These are phyloP conservation scores for Anodontia alba DNA, from an alignment of 2,888 invertebrate genomes.

Conservation along the genomic window DNA sequence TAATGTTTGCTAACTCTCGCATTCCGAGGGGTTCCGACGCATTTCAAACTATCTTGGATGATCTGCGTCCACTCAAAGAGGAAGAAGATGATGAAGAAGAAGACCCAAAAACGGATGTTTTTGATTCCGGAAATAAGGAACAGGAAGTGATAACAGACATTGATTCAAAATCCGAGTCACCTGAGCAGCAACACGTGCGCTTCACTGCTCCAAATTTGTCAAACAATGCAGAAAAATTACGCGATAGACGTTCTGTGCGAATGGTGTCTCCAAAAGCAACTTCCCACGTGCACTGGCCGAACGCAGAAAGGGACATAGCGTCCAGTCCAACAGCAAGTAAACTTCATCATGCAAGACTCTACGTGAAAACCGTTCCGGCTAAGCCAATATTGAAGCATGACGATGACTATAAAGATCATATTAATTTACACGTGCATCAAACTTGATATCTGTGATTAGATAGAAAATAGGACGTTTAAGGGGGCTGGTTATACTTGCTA, in stretches of 20 bases:
- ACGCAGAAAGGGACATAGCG: slow-evolving; percentile 34
- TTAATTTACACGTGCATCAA: neutral
- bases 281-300: slow-evolving; percentile 54
- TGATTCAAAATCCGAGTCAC: neutral
- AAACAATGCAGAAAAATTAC: neutral
- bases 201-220: neutral
- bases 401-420: slow-evolving; percentile 15
- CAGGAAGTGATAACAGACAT: neutral
- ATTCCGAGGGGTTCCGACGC: slow-evolving; percentile 56
- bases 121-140: neutral
- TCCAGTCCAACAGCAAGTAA: slow-evolving; percentile 28
- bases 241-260: slow-evolving; percentile 4
- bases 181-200: neutral
- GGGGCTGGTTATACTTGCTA: too few species aligned
- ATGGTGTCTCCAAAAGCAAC: slow-evolving; percentile 41
- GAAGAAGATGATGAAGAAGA: neutral
- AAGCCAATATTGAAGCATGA: slow-evolving; percentile 60
- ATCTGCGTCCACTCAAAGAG: slow-evolving; percentile 31
- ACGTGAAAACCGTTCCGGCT: slow-evolving; percentile 51
- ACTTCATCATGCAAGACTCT: slow-evolving; percentile 50
- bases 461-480: neutral
- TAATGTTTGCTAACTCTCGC: slow-evolving; percentile 55
- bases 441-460: neutral
- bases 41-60: slow-evolving; percentile 50
- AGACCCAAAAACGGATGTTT: neutral